Base-by-base conservation (phyloP, 2,797 vertebrate species). In the Hephaestus fuliginosus region DNA sequence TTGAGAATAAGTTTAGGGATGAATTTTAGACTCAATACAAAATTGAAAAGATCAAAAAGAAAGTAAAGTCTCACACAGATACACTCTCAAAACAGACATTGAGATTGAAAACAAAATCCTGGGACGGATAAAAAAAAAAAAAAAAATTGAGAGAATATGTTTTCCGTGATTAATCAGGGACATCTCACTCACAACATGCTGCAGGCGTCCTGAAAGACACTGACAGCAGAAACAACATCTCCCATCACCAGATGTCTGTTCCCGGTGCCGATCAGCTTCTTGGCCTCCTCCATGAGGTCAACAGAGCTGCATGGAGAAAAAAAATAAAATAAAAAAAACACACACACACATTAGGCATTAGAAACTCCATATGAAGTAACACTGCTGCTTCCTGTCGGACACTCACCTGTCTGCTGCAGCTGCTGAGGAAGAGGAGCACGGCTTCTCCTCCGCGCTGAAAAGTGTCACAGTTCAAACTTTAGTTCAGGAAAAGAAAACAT, bases 241-340 rank as follows among this genome's bases (percentile, higher is more conserved):
- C 97, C 97, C 98, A 99, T 98, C 63, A 99, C 98, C 48, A 99
- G 92, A 88, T 99, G 96, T 81, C 97, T 95, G 85, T 98, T 98
- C 64, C 98, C 98, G 17, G 97, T 96, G 63, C 97, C 98, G 80
- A 99, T 92, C 0, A 99, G 86, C 77, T 97, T 99, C 93, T 98
- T 99, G 28, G 97, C 98, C 91, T 99, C 98, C 88, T 95, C 96
- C 83, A 96, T 95, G 58, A 97, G 95, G 76, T 99, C 97, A 76
- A 93, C 82, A 52, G 79, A 74, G 81, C 93, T 95, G 77, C 11
- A 51, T 5, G 9, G 0, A 1, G 30, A 33, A 33, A 33, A 33
- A 33, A 33, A 33, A 33, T 3, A 33, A 25, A 25, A 25, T 25
- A 25, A 25, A 25, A 25, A 25, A 25, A 25, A 25, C 25, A 33